A percentile compares a stretch with the other conserved stretches of the same genome.
Conservation (phyloP, 2,797 vertebrate genomes). For the Coccyzus lansbergi region DNA sequence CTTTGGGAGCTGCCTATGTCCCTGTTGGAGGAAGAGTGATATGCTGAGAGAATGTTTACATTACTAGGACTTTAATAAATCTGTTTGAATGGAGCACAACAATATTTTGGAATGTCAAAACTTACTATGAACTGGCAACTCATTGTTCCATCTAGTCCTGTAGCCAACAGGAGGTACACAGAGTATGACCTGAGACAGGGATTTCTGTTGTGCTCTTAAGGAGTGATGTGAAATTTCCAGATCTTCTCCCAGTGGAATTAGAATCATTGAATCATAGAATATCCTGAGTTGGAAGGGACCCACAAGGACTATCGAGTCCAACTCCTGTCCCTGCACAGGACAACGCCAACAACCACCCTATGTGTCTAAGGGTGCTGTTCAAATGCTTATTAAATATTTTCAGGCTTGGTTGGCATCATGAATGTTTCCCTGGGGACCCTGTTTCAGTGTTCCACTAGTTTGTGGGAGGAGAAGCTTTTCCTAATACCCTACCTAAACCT, state of each 20-base stretch:
- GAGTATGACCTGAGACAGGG: neutral
- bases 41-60: neutral
- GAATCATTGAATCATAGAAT: no score
- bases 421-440: no score
- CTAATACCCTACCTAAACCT: no score
- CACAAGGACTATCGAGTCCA: no score
- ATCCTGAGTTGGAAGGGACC: no score
- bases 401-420: no score
- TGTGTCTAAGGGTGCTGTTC: no score
- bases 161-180: neutral
- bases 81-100: neutral
- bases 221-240: neutral
- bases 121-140: neutral
- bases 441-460: no score
- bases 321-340: no score
- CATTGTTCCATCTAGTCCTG: neutral
- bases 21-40: rapidly evolving
- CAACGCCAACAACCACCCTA: no score
- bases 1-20: neutral
- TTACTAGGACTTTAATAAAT: neutral
- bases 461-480: no score
- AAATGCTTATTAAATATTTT: no score
- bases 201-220: constrained; percentile 13
- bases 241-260: neutral
- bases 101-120: neutral